phyloP scores from a whole-genome alignment of 1,140 invertebrate genomes.

The Lysiphlebus fabarum region DNA sequence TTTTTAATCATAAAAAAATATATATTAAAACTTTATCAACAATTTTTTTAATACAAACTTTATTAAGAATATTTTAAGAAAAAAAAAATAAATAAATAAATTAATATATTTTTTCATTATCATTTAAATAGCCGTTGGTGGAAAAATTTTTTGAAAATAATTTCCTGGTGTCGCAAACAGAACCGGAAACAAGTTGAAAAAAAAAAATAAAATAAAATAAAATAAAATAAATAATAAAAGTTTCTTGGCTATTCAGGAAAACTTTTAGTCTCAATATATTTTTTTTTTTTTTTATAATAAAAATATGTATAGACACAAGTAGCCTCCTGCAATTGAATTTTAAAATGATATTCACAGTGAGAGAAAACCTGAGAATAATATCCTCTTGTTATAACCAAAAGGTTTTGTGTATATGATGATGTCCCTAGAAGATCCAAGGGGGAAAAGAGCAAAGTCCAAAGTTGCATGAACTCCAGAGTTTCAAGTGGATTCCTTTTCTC shows the following conservation, averaged over 20 bases:
- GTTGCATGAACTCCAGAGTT: slow-evolving; percentile 17
- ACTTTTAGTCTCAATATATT: slow-evolving; percentile 20
- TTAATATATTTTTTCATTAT: too few species aligned
- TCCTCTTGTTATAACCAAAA: too few species aligned
- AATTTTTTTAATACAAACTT: too few species aligned
- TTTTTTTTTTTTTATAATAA: neutral
- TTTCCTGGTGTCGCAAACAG: slow-evolving; percentile 47
- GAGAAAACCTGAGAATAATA: too few species aligned
- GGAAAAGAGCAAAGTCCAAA: slow-evolving; percentile 19
- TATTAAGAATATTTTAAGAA: too few species aligned
- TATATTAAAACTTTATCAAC: neutral
- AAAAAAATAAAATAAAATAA: slow-evolving; percentile 44
- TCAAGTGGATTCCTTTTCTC: slow-evolving; percentile 6
- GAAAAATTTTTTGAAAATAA: slow-evolving; percentile 40
- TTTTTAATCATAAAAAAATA: neutral
- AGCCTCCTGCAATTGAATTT: too few species aligned
- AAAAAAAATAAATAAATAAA: too few species aligned
- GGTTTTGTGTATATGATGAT: neutral
- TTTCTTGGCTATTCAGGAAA: slow-evolving; percentile 45
- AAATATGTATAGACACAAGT: too few species aligned
- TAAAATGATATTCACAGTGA: too few species aligned
- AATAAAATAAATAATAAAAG: slow-evolving; percentile 43
- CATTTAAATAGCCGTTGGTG: slow-evolving; percentile 22
- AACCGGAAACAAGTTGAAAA: slow-evolving; percentile 39
- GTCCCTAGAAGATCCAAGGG: neutral